Conservation (phyloP, 2,797 vertebrate species). For the Pachyuromys duprasi region DNA sequence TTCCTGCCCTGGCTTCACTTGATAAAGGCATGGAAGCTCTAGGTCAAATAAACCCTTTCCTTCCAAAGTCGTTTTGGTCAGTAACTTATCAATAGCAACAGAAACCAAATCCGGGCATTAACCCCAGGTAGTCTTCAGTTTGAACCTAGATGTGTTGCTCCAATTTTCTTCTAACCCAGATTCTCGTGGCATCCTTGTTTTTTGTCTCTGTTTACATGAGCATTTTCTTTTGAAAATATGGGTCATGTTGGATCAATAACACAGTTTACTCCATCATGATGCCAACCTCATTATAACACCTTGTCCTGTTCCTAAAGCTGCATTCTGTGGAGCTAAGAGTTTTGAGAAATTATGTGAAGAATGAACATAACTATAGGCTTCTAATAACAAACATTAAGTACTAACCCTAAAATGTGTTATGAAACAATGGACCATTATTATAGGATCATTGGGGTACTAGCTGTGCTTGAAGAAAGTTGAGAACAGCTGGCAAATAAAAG, state of each 20-base stretch:
- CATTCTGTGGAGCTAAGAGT: background rate
- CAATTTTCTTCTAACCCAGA: background rate
- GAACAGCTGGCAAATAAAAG: background rate
- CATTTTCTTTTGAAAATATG: background rate
- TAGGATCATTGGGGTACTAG: background rate
- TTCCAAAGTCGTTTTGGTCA: too few relatives aligned
- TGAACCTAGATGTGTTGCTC: background rate
- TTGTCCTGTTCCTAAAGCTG: background rate
- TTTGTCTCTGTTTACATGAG: constrained; percentile 10
- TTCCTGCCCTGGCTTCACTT: background rate
- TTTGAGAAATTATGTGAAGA: background rate
- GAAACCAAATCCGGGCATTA: background rate
- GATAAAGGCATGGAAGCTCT: background rate
- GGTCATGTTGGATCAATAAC: background rate
- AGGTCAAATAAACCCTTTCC: background rate
- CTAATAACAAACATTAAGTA: background rate
- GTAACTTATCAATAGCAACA: background rate
- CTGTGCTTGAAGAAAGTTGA: background rate
- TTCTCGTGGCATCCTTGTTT: background rate
- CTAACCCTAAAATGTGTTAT: background rate
- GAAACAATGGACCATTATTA: background rate
- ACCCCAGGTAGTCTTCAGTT: background rate
- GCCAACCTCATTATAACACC: background rate
- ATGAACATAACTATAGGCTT: background rate
- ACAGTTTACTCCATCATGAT: background rate